Evolutionary conservation across 64 coral and sea anemone genomes (phyloP).

Genomic region (Actinia equina): DNA sequence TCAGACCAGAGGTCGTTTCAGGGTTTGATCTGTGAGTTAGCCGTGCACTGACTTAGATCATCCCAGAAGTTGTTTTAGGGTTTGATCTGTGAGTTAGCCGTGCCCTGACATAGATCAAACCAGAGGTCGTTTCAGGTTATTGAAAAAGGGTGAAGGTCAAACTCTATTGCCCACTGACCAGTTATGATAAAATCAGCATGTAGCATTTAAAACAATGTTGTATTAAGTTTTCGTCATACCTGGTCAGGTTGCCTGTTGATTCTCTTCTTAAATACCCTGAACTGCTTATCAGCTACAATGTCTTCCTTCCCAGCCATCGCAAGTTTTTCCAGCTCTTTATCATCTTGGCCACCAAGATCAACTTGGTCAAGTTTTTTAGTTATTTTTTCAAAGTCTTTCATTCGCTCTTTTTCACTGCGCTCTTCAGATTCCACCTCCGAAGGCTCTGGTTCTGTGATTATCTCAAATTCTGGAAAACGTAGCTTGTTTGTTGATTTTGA

Average conservation of each 20-base stretch:
- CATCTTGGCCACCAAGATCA: conserved; percentile 18
- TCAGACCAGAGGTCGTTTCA: too few relatives aligned
- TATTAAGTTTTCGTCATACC: conserved; percentile 2
- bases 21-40: too few relatives aligned
- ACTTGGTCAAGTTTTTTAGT: conserved; percentile 18
- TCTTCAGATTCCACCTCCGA: conserved; percentile 2
- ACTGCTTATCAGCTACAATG: conserved; percentile 84
- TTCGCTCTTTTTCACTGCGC: conserved; percentile 70
- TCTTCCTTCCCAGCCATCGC: conserved; percentile 77
- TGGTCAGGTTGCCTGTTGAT: conserved; percentile 77
- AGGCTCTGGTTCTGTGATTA: conserved; percentile 82
- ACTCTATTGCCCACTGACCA: too few relatives aligned
- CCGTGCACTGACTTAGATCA: too few relatives aligned
- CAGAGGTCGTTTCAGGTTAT: too few relatives aligned
- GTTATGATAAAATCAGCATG: too few relatives aligned
- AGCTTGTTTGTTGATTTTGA: neutral
- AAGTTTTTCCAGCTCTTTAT: conserved; percentile 71
- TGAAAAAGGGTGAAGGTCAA: too few relatives aligned
- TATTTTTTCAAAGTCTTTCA: conserved; percentile 69
- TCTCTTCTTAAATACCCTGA: conserved; percentile 86
- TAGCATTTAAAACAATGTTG: too few relatives aligned
- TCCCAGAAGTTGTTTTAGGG: too few relatives aligned
- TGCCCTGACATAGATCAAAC: too few relatives aligned
- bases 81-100: too few relatives aligned
- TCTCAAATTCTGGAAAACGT: conserved; percentile 86